phyloP scores from a whole-genome alignment of 2,888 invertebrate genomes.

The Xestobium rufovillosum region DNA sequence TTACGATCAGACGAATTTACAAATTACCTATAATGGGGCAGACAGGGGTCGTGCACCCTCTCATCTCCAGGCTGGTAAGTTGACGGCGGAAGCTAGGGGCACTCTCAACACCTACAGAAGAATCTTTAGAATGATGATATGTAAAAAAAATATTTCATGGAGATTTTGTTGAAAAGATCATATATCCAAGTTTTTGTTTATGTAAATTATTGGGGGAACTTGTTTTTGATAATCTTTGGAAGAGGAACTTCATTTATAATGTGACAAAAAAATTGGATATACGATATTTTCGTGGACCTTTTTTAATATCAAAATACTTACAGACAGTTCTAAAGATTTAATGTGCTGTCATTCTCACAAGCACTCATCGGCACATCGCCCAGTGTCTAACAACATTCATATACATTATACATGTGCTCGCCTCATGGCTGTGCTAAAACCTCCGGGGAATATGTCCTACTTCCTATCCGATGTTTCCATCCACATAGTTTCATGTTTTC shows the following conservation, averaged over 20 bases:
- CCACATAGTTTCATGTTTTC: conserved; percentile 30
- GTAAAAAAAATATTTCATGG: too few species aligned
- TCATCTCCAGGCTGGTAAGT: conserved; percentile 47
- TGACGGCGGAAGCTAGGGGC: conserved; percentile 29
- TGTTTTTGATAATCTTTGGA: too few species aligned
- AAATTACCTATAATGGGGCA: conserved; percentile 42
- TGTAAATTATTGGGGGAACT: too few species aligned
- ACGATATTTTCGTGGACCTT: too few species aligned
- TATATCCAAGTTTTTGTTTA: too few species aligned
- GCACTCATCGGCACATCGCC: conserved; percentile 40
- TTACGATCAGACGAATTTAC: conserved; percentile 51
- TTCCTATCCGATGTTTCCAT: conserved; percentile 6
- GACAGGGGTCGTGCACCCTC: conserved; percentile 41
- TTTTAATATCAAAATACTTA: background rate
- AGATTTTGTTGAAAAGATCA: too few species aligned
- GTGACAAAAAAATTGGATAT: too few species aligned
- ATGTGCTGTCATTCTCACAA: conserved; percentile 29
- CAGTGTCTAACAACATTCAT: conserved; percentile 41
- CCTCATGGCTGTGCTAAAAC: conserved; percentile 42
- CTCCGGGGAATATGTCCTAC: conserved; percentile 33
- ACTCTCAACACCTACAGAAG: conserved; percentile 22
- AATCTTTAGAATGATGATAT: conserved; percentile 21
- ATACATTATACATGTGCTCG: conserved; percentile 41
- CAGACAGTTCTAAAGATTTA: conserved; percentile 26
- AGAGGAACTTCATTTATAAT: too few species aligned